phyloP scores from a whole-genome alignment of 2,797 vertebrate species.

The Hapalemur alaotrensis region DNA sequence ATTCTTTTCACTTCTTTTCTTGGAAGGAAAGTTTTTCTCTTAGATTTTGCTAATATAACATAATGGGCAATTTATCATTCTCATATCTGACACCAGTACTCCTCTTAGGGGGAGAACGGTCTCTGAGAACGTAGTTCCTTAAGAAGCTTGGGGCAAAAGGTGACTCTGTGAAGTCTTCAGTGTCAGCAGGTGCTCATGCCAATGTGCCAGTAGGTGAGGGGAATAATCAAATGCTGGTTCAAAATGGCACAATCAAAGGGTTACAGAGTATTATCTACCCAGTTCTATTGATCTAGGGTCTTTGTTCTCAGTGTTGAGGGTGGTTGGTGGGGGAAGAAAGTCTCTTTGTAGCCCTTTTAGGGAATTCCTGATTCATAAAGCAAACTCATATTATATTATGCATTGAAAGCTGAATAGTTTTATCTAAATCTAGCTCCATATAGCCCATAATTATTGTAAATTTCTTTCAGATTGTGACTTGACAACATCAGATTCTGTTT shows the following conservation, averaged over 20 bases:
- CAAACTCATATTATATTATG: not conserved
- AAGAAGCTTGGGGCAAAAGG: not conserved
- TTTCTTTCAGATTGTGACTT: not conserved
- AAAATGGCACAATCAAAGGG: not conserved
- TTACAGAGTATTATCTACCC: not conserved
- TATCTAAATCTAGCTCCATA: not conserved
- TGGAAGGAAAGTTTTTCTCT: not conserved
- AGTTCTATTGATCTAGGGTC: not conserved
- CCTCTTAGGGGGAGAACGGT: not conserved
- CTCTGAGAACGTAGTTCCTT: not conserved
- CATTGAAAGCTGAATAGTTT: not conserved
- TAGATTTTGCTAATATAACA: not conserved
- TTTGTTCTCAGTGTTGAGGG: not conserved
- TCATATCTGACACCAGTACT: not conserved
- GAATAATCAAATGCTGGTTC: not conserved
- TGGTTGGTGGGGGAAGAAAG: not conserved
- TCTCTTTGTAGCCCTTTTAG: not conserved
- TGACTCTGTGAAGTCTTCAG: not conserved
- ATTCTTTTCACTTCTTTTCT: not conserved
- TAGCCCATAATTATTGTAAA: not conserved
- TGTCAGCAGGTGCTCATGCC: not conserved
- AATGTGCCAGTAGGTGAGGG: not conserved
- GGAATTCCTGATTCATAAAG: not conserved
- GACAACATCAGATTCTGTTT: slow-evolving; percentile 5
- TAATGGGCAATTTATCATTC: not conserved